Percentiles rank a stretch among this genome's conserved stretches.
Evolutionary conservation across 2,888 invertebrate species (phyloP).

Genomic region (Gastracanthus pulcherrimus): DNA sequence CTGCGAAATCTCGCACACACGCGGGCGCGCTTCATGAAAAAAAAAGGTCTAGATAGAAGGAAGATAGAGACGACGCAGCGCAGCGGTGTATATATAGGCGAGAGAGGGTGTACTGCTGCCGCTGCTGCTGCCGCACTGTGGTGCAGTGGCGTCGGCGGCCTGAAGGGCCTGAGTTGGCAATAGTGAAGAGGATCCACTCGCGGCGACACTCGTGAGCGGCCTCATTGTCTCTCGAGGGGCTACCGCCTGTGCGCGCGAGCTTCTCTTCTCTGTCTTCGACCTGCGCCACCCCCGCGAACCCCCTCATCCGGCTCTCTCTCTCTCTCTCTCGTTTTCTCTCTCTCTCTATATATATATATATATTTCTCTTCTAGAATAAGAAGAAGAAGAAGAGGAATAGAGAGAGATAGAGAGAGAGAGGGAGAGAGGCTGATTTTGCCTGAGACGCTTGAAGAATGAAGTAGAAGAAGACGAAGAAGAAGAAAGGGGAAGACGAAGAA

Average conservation of each 20-base stretch:
- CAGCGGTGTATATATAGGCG: background rate
- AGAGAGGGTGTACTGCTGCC: too few species aligned
- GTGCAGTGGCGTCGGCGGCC: slow-evolving; percentile 60
- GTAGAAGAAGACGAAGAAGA: too few species aligned
- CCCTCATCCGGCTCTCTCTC: too few species aligned
- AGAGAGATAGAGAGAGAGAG: background rate
- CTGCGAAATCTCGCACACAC: background rate
- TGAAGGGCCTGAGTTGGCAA: slow-evolving; percentile 77
- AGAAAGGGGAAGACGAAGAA: too few species aligned
- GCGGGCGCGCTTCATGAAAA: background rate
- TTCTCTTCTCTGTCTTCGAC: slow-evolving; percentile 45
- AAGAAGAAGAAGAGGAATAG: background rate
- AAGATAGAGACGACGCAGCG: background rate
- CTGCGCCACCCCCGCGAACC: slow-evolving; percentile 17
- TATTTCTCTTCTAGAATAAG: slow-evolving; percentile 37
- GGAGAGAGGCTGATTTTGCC: slow-evolving; percentile 14
- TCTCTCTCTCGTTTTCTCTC: too few species aligned
- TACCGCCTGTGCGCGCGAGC: slow-evolving; percentile 62
- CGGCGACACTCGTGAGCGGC: slow-evolving; percentile 77
- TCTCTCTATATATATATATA: too few species aligned
- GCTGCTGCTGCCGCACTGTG: slow-evolving; percentile 32
- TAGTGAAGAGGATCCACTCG: slow-evolving; percentile 76
- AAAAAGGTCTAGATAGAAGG: background rate
- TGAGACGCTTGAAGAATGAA: slow-evolving; percentile 32
- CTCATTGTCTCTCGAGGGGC: slow-evolving; percentile 76